phyloP scores from a whole-genome alignment of 2,113 vertebrate genomes.

The Nibea albiflora region DNA sequence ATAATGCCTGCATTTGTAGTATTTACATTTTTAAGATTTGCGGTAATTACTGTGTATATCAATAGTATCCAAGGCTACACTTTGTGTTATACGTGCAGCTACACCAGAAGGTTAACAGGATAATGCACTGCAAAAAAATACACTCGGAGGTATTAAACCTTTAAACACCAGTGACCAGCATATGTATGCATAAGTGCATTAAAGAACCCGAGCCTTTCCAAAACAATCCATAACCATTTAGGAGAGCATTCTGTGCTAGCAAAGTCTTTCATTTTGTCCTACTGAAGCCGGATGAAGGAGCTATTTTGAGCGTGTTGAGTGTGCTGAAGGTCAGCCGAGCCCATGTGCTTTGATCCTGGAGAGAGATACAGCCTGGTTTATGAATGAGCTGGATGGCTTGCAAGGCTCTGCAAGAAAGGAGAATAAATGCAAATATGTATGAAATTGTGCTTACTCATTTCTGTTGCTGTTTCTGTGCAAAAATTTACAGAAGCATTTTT shows the following conservation, averaged over 20 bases:
- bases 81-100: not conserved
- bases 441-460: constrained; percentile 14
- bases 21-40: not conserved
- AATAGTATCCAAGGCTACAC: not conserved
- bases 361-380: constrained; percentile 37
- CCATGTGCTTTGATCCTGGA: constrained; percentile 60
- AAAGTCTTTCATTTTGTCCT: constrained; percentile 63
- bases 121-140: not conserved
- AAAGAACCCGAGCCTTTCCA: not conserved
- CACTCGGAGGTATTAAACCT: not conserved
- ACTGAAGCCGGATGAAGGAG: constrained; percentile 57
- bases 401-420: constrained; percentile 21
- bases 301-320: constrained; percentile 59
- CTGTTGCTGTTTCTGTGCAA: not conserved
- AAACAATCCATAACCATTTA: constrained; percentile 39
- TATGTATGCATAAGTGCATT: not conserved
- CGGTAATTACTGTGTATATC: not conserved
- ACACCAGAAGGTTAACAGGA: not conserved
- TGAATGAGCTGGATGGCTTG: constrained; percentile 36
- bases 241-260: constrained; percentile 15
- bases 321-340: constrained; percentile 58
- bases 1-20: no score
- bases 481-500: not conserved
- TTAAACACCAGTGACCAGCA: not conserved
- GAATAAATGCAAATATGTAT: constrained; percentile 25